Conservation (phyloP, 23 tunicate species). For the Diplosoma virens region DNA sequence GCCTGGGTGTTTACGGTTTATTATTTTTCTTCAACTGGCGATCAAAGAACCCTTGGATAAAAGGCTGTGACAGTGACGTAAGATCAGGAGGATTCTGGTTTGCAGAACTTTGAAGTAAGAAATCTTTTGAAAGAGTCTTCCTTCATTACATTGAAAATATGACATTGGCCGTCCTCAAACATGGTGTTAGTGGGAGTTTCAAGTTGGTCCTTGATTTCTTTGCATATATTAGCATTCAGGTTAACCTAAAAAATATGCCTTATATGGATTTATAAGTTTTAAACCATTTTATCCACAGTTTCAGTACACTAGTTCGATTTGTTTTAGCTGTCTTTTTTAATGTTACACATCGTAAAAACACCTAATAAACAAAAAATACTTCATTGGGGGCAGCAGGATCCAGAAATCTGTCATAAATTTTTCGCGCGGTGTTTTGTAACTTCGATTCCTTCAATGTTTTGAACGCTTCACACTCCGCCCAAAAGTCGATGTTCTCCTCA, state of each 20-base stretch:
- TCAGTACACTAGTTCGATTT: too few species aligned
- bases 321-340: too few species aligned
- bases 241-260: constrained; percentile 1
- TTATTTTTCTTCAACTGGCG: too few species aligned
- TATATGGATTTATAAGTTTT: too few species aligned
- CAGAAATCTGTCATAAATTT: constrained; percentile 11
- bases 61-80: too few species aligned
- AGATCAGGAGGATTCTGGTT: too few species aligned
- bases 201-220: background rate
- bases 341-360: too few species aligned
- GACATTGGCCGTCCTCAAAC: constrained; percentile 32
- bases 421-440: constrained; percentile 19
- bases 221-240: background rate
- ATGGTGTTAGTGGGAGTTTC: background rate
- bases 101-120: background rate
- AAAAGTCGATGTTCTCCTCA: constrained; percentile 71
- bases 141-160: constrained; percentile 28
- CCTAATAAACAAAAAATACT: background rate
- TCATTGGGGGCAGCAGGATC: background rate
- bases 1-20: too few species aligned
- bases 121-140: constrained; percentile 32
- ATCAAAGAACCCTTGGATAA: too few species aligned
- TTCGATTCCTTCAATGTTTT: constrained; percentile 29
- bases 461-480: constrained; percentile 63
- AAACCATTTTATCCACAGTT: too few species aligned